phyloP scores from a whole-genome alignment of 92 coral and sea anemone species.

The Palythoa heliodiscus region DNA sequence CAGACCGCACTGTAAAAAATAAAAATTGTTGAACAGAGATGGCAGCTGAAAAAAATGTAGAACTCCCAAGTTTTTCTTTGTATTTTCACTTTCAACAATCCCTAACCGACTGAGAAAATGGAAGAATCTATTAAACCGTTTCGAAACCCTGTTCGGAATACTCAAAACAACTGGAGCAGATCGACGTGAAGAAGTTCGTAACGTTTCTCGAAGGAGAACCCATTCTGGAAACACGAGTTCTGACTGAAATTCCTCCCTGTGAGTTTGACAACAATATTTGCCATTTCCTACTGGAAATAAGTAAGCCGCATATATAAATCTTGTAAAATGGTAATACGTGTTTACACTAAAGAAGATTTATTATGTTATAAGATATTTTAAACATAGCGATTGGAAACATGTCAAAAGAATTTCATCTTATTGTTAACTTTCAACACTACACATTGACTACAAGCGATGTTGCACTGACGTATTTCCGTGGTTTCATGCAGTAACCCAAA shows the following conservation, averaged over 20 bases:
- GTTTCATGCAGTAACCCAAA: no score
- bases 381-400: no score
- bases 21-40: neutral
- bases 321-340: no score
- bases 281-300: neutral
- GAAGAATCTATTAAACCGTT: neutral
- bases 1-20: no score
- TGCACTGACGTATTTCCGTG: no score
- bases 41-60: neutral
- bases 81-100: neutral
- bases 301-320: neutral
- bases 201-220: constrained; percentile 38
- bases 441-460: no score
- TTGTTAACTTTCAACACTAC: no score
- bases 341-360: no score
- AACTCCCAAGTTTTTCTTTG: neutral
- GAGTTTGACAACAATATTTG: constrained; percentile 23
- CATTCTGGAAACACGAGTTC: constrained; percentile 16
- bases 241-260: constrained; percentile 23
- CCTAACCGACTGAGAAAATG: neutral
- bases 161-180: constrained; percentile 17
- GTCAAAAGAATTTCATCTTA: no score
- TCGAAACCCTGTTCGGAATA: neutral
- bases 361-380: no score
- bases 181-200: constrained; percentile 25